These are phyloP conservation scores for Solea senegalensis DNA, from an alignment of 2,113 vertebrate species.

Conservation along the genomic window DNA sequence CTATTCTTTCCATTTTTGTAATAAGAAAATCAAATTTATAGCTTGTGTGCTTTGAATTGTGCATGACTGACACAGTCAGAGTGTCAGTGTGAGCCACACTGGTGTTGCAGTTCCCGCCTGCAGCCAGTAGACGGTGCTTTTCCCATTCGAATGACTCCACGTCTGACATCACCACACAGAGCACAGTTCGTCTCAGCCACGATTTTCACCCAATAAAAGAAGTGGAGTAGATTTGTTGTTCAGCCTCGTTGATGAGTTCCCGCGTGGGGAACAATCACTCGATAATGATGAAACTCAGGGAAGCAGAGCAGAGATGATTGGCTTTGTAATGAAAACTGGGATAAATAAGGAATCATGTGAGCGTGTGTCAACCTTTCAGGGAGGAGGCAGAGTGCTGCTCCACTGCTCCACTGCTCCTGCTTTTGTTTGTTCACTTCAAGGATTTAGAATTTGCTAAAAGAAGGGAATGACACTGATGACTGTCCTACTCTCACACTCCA, in stretches of 20 bases:
- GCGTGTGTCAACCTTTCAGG: slow-evolving; percentile 43
- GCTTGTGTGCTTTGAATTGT: too few relatives aligned
- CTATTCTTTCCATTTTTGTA: too few relatives aligned
- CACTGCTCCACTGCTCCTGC: slow-evolving; percentile 13
- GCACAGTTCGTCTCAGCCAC: slow-evolving; percentile 45
- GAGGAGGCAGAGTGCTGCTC: neutral
- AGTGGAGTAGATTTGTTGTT: slow-evolving; percentile 63
- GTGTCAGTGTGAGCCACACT: neutral
- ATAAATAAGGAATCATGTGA: slow-evolving; percentile 61
- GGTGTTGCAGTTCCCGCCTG: slow-evolving; percentile 48
- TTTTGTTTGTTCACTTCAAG: slow-evolving; percentile 52
- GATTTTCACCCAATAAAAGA: slow-evolving; percentile 53
- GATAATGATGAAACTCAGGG: slow-evolving; percentile 72
- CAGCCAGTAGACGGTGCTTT: slow-evolving; percentile 77
- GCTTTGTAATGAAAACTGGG: slow-evolving; percentile 68
- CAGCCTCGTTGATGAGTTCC: slow-evolving; percentile 76
- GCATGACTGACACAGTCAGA: too few relatives aligned
- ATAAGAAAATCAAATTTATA: too few relatives aligned
- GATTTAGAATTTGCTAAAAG: slow-evolving; percentile 25
- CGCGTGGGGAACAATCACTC: slow-evolving; percentile 56
- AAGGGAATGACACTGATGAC: slow-evolving; percentile 29
- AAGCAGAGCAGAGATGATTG: slow-evolving; percentile 73
- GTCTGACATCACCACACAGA: slow-evolving; percentile 12
- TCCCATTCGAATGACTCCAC: slow-evolving; percentile 62
- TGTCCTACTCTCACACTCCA: slow-evolving; percentile 10